phyloP scores from a whole-genome alignment of 2,797 vertebrate species.

The Vultur gryphus region DNA sequence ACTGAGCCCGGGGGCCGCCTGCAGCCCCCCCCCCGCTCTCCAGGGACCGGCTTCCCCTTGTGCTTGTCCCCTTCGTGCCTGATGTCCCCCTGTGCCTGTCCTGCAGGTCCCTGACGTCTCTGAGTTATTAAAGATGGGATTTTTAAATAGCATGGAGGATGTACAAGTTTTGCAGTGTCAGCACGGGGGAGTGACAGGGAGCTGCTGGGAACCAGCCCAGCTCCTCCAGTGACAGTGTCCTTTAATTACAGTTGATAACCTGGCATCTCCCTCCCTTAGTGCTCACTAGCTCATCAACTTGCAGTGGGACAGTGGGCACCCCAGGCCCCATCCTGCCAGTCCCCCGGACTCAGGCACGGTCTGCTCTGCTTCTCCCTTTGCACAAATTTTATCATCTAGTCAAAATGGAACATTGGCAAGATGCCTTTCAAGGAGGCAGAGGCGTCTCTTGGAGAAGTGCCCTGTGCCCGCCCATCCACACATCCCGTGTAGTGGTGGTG shows the following conservation, averaged over 20 bases:
- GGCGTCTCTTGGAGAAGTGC: background rate
- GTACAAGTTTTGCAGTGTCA: background rate
- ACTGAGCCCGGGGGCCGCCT: background rate
- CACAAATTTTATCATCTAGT: background rate
- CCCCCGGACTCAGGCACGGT: too few relatives aligned
- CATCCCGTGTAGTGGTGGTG: rapidly evolving
- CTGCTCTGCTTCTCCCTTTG: background rate
- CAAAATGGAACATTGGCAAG: background rate
- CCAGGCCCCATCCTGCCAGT: background rate
- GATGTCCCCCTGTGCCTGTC: background rate
- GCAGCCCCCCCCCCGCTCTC: background rate
- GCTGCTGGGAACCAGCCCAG: background rate
- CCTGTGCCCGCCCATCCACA: rapidly evolving
- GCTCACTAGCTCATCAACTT: background rate
- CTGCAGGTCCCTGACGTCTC: background rate
- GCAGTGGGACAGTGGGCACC: background rate
- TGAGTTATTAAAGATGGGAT: background rate
- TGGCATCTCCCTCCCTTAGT: background rate
- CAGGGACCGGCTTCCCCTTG: background rate
- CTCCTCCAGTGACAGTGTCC: background rate
- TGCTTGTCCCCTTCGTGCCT: background rate
- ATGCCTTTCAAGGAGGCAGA: background rate
- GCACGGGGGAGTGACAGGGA: background rate
- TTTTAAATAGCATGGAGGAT: background rate
- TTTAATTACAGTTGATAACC: background rate